phyloP scores from a whole-genome alignment of 2,113 vertebrate genomes.

The Sphaerodactylus townsendi region DNA sequence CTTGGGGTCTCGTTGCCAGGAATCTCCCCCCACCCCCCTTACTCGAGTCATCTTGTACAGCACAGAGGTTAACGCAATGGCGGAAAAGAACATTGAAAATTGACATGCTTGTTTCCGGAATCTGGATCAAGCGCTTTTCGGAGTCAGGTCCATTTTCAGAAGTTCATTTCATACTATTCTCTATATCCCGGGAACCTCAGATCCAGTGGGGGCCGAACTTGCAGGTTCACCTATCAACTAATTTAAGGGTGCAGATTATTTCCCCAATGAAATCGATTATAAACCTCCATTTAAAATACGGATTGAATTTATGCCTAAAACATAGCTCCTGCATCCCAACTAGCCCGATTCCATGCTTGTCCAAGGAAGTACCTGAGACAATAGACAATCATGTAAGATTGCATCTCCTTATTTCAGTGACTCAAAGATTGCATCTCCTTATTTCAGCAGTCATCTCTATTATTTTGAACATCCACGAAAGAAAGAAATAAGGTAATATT shows the following conservation, averaged over 20 bases:
- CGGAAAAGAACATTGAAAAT: not conserved
- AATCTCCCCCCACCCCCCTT: not conserved
- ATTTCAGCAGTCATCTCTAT: no score
- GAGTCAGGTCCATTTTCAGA: not conserved
- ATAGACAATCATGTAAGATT: not conserved
- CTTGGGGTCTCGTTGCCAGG: not conserved
- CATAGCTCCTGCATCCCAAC: not conserved
- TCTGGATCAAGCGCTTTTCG: not conserved
- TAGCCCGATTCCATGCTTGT: not conserved
- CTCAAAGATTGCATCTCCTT: not conserved
- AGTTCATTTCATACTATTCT: not conserved
- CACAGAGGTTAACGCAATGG: not conserved
- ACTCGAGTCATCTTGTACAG: not conserved
- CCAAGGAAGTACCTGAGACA: not conserved
- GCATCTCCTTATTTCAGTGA: constrained; percentile 1
- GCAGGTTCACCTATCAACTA: not conserved
- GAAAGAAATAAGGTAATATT: not conserved
- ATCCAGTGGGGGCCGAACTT: not conserved
- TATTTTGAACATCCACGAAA: not conserved
- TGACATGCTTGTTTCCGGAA: no score
- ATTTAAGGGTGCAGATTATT: not conserved
- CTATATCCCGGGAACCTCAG: no score
- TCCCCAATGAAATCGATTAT: not conserved
- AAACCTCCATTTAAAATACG: not conserved
- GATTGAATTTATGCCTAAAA: not conserved